Base-by-base conservation (phyloP, 2,113 vertebrate genomes). In the Tonatia bakeri region DNA sequence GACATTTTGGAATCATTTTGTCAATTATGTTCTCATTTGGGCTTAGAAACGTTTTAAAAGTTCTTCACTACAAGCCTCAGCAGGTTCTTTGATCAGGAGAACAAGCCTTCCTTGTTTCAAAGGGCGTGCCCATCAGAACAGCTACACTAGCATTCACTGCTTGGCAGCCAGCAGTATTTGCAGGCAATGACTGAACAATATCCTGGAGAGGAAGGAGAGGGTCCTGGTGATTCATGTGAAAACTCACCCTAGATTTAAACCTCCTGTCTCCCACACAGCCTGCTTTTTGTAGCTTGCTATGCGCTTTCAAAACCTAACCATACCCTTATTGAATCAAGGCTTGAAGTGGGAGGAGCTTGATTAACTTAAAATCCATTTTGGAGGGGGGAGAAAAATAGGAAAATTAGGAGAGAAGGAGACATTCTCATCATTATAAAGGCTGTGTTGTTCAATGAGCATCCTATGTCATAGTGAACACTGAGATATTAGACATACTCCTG, bases 41-140 rank as follows among this genome's bases (percentile, higher is more conserved):
- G 45, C 69, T 84, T 33, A 67, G 50, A 76, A 89, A 16, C 81
- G 26, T 36, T 79, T 93, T 45, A 16, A 45, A 69, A 0, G 3
- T 70, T 87, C 93, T 96, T 54, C 59, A 59, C 59, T 72, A 43
- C 94, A 92, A 86, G 97, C 73, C 95, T 94, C 47, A 36, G 77
- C 91, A 97, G n/a, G 85, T 84, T 79, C 87, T 92, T 84, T 88
- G 76, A 47, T 95, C 73, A 36, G 26, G 70, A 92, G 70, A 90
- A 97, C 76, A 95, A 73, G 84, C 73, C 76, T 0, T 33, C 67
- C 36, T 69, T 97, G 61, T 96, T 97, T 73, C 54, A 69, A 92
- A 87, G 97, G 97, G 96, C 26, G 81, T 88, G 91, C 33, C 95
- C 76, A 9, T 67, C 40, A 76, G 91, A 88, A 88, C 90, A 90